Conservation (phyloP, 2,888 invertebrate species). For the Spilosoma lubricipeda region DNA sequence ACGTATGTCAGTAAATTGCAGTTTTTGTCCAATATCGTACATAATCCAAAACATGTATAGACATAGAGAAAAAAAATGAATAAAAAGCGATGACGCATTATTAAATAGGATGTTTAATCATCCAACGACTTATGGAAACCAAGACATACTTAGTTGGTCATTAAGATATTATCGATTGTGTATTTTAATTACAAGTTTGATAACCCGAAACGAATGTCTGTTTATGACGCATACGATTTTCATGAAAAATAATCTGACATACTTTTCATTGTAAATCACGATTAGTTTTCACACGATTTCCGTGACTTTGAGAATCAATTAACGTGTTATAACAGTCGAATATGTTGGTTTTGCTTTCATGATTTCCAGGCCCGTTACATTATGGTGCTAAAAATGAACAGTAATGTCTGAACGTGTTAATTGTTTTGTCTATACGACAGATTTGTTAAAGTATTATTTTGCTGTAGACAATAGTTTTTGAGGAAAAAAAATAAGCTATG, state of each 20-base stretch:
- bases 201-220: not conserved
- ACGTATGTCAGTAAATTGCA: not conserved
- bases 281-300: slow-evolving; percentile 27
- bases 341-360: slow-evolving; percentile 21
- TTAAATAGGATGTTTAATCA: not conserved
- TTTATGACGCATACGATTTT: slow-evolving; percentile 5
- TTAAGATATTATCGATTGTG: not conserved
- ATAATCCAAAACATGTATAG: slow-evolving; percentile 1
- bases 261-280: not conserved
- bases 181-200: not conserved
- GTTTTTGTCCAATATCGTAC: not conserved
- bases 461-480: not conserved
- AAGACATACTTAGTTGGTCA: not conserved
- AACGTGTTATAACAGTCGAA: slow-evolving; percentile 33
- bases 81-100: not conserved
- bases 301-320: slow-evolving; percentile 32
- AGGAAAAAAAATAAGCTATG: too few species aligned
- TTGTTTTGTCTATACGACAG: not conserved
- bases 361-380: slow-evolving; percentile 19
- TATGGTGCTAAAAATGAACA: slow-evolving; percentile 8
- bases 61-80: not conserved
- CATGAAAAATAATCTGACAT: slow-evolving; percentile 10
- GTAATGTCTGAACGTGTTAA: slow-evolving; percentile 4
- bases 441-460: not conserved
- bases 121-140: not conserved